A percentile compares a stretch with the other conserved stretches of the same genome.
Conservation (phyloP, 2,797 vertebrate species). For the Coregonus sp. region DNA sequence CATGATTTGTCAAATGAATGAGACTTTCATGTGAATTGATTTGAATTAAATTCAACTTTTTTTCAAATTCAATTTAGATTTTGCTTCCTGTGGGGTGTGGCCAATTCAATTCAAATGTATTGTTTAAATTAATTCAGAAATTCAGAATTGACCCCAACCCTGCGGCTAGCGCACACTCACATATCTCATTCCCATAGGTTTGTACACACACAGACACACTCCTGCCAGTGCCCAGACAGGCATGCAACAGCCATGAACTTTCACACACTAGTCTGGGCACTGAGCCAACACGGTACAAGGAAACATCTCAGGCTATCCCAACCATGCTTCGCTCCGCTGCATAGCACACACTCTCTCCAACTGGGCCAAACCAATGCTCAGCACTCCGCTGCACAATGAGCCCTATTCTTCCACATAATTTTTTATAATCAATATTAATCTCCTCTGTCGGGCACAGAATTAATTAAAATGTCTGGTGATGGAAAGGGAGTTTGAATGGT, state of each 20-base stretch:
- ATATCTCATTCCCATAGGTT: not conserved
- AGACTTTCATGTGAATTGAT: too few species aligned
- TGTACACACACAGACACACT: not conserved
- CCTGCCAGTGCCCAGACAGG: not conserved
- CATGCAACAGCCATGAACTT: not conserved
- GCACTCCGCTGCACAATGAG: not conserved
- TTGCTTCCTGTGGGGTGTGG: not conserved
- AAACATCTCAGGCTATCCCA: not conserved
- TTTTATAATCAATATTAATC: not conserved
- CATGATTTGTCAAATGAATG: too few species aligned
- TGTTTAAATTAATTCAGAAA: not conserved
- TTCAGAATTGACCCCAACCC: too few species aligned
- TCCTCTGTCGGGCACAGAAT: not conserved
- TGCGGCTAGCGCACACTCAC: not conserved
- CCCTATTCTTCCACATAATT: not conserved
- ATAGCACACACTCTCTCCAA: too few species aligned
- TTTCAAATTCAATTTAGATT: not conserved
- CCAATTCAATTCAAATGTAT: not conserved
- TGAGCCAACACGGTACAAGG: conserved; percentile 2
- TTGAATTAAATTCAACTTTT: too few species aligned
- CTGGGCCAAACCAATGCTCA: not conserved
- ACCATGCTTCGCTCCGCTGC: not conserved
- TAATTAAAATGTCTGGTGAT: not conserved
- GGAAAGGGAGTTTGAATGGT: not conserved
- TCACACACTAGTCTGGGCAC: conserved; percentile 11